Evolutionary conservation across 1,140 invertebrate genomes (phyloP), one percentile per base, ranked within the genome.

Genomic region (Cryptotermes secundus): DNA sequence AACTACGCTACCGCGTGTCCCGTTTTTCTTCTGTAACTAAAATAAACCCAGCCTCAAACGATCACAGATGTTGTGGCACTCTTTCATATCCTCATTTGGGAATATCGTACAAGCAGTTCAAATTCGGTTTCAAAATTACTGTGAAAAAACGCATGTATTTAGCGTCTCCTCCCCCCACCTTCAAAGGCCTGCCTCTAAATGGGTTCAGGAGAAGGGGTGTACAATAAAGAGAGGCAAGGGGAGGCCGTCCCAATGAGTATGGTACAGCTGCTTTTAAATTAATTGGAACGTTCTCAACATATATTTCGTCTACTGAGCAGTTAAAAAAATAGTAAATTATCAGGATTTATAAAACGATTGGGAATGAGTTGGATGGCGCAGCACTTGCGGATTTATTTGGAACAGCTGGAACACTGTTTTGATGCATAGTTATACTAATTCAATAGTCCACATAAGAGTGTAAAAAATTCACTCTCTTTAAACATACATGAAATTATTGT

Each of bases 221-320:
- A 42, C 38, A 42, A 14, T 10, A 9, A 14, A 49, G 45, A 19
- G 45, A 38, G 45, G 45, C 3, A 16, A 14, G 26, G 7, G 59
- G 59, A 31, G 59, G 59, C 26, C 9, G n/a, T 72, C n/a, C 59
- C 7, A 3, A 72, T 72, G 59, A 72, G 59, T 26, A 31, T 72
- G 59, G 59, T 31, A 72, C 59, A 72, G 31, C 31, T 72, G 59
- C 59, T 72, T 72, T 72, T 31, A 65, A 72, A 72, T 72, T 72
- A 72, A 72, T 72, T 72, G 59, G 59, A 72, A 72, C n/a, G n/a
- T 26, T 31, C 26, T 72, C 59, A 26, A 72, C 59, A 72, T 31
- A n/a, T 7, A 31, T 2, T 49, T 49, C 45, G 19, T 1, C 45
- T 19, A 49, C 22, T 49, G 16, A 49, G 14, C 16, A 49, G 45